Base-by-base conservation (phyloP, 1,140 invertebrate species). In the Bombus cullumanus region DNA sequence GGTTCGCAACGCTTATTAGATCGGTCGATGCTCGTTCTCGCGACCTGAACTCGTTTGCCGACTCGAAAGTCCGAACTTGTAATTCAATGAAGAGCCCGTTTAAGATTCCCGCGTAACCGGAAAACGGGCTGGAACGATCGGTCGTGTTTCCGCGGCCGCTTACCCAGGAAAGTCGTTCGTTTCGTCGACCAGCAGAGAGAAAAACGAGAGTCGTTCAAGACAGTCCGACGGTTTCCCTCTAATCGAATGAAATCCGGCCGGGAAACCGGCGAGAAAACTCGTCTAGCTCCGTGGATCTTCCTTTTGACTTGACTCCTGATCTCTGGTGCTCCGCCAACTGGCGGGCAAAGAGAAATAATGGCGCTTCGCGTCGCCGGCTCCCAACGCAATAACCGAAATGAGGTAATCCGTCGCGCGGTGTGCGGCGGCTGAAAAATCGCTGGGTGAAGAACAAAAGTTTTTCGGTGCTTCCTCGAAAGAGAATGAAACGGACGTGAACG, bases 401-500 rank as follows among this genome's bases (percentile, higher is more conserved):
- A 78, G 73, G 74, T 59, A 71, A 84, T 78, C 81, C 81, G 73
- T 66, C 74, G 34, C 81, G 81, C 59, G 57, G 39, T 28, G 81
- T 41, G 28, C 37, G 22, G 34, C 72, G 28, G 22, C 37, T 22
- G 72, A 66, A 76, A 73, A 81, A 81, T 81, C 47, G 68, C 18
- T 43, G 78, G 47, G 31, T 39, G n/a, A 15, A 18, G 62, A n/a
- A 77, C 80, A 77, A 76, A 83, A 83, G 73, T 77, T 81, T 34
- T 62, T 86, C 64, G 79, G 66, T 37, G 53, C 80, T 74, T 41
- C 74, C 34, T 47, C 74, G 69, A 86, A 86, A 41, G 64, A 83
- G 57, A 76, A 75, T 25, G 82, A 79, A 79, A 73, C 64, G 69
- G n/a, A 87, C 82, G 86, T 87, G 86, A 79, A 87, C 82, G 82